These are phyloP conservation scores for Sebastes umbrosus DNA, from an alignment of 2,797 vertebrate species.

Conservation along the genomic window DNA sequence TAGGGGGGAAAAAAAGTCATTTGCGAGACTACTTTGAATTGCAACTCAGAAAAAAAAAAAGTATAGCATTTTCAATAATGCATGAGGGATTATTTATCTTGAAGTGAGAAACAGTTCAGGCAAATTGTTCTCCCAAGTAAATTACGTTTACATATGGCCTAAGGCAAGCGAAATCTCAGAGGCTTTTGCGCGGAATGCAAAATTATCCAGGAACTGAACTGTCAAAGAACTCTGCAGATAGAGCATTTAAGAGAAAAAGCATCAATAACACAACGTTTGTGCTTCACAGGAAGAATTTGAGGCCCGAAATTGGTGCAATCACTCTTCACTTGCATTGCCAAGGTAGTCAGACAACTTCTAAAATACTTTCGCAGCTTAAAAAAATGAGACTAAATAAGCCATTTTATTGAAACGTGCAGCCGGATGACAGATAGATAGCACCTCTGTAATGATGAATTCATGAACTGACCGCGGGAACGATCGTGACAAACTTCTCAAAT, in stretches of 20 bases:
- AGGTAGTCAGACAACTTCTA: background rate
- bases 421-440: slow-evolving; percentile 2
- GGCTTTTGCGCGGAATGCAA: slow-evolving; percentile 29
- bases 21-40: background rate
- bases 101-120: slow-evolving; percentile 64
- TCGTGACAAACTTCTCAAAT: slow-evolving; percentile 54
- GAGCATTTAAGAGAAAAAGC: slow-evolving; percentile 18
- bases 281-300: background rate
- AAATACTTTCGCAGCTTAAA: background rate
- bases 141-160: slow-evolving; percentile 66
- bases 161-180: slow-evolving; percentile 50
- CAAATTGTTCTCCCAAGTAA: slow-evolving; percentile 73
- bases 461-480: slow-evolving; percentile 1
- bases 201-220: slow-evolving; percentile 56
- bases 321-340: background rate
- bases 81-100: slow-evolving; percentile 73
- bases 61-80: slow-evolving; percentile 61
- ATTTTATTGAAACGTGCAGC: background rate
- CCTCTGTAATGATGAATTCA: slow-evolving; percentile 28
- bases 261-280: slow-evolving; percentile 25
- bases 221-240: slow-evolving; percentile 33
- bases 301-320: background rate
- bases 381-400: background rate
- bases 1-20: background rate
- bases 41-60: background rate